Conservation (phyloP, 2,888 invertebrate genomes). For the Blastobasis lacticolella region DNA sequence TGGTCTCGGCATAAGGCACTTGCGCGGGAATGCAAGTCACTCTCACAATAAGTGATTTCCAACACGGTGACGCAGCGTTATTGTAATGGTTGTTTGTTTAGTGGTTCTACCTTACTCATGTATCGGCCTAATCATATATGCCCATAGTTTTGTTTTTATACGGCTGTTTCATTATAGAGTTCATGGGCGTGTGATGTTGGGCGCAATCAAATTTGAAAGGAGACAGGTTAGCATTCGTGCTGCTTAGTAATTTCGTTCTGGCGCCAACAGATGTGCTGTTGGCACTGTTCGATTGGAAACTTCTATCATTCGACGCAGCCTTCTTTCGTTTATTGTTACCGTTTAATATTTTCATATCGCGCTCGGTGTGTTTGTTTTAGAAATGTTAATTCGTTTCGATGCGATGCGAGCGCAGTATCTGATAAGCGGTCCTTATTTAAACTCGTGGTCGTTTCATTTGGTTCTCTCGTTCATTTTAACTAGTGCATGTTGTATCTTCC, state of each 20-base stretch:
- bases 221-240: conserved; percentile 62
- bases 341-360: conserved; percentile 16
- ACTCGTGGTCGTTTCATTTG: not conserved
- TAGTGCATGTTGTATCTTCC: too few relatives aligned
- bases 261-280: conserved; percentile 59
- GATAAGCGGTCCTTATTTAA: not conserved
- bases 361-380: conserved; percentile 14
- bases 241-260: conserved; percentile 61
- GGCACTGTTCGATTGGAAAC: conserved; percentile 37
- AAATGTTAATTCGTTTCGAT: conserved; percentile 1
- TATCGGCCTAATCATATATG: conserved; percentile 73
- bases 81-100: conserved; percentile 73
- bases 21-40: conserved; percentile 61
- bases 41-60: conserved; percentile 71
- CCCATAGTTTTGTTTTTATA: conserved; percentile 73
- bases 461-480: too few relatives aligned
- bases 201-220: conserved; percentile 71
- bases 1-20: conserved; percentile 53
- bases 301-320: conserved; percentile 30
- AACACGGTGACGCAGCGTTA: conserved; percentile 66
- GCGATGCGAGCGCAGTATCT: not conserved
- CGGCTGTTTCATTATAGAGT: conserved; percentile 69
- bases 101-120: conserved; percentile 72
- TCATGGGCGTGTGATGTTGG: conserved; percentile 72
- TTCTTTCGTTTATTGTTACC: conserved; percentile 27